Base-by-base conservation (phyloP, 2,888 invertebrate genomes). In the Dichetophora obliterata region DNA sequence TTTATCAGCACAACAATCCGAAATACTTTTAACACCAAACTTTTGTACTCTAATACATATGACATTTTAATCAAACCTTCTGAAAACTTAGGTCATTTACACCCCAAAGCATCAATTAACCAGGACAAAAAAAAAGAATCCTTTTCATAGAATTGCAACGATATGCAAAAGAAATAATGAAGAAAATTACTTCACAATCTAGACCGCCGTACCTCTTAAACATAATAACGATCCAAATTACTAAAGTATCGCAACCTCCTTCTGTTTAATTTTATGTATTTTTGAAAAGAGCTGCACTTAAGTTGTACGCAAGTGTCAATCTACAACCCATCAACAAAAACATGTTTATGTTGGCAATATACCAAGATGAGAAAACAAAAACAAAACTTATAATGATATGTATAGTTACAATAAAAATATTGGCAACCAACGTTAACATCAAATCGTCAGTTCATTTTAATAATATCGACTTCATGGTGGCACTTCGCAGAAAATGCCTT, bases 241-340 rank as follows among this genome's bases (percentile, higher is more conserved):
- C 19, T n/a, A 19, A 54, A n/a, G 22, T 19, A 54, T 5, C 22
- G 19, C 43, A 43, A 11, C 43, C 43, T 43, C 11, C 43, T 43
- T 11, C 14, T 11, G 11, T 43, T 1, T 11, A 43, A 43, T 43
- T 43, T 43, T 43, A 43, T 43, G 43, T 27, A 5, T 14, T 59
- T 59, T 22, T 31, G 5, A 14, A 22, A 14, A 19, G 6, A 48
- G 48, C 43, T 19, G 5, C 19, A 19, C 14, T 65, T 19, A 65
- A n/a, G 34, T 65, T 65, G 57, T 11, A 11, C 27, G 6, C 61
- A 50, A 19, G 63, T 73, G 63, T 61, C 50, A 73, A 31, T 5
- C 61, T 16, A 61, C 43, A 48, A 59, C 48, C n/a, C 54, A 52
- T 31, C 52, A 54, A 43, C n/a, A n/a, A n/a, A n/a, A n/a, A n/a